These are phyloP conservation scores for Temnothorax unifasciatus DNA, from an alignment of 2,888 invertebrate species.

Conservation along the genomic window DNA sequence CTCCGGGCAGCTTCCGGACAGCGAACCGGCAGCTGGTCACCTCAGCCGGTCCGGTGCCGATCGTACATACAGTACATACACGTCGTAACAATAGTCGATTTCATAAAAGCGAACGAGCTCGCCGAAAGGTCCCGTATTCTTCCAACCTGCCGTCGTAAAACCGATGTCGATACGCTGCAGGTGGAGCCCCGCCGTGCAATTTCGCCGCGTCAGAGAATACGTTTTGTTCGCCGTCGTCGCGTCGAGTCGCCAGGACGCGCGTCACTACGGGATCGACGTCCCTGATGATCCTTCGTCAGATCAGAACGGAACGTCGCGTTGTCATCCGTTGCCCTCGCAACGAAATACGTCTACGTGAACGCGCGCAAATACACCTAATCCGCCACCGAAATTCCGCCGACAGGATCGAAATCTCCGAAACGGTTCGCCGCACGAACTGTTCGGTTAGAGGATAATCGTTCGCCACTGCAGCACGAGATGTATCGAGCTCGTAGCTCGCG, in stretches of 20 bases:
- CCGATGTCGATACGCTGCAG: conserved; percentile 54
- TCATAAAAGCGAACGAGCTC: conserved; percentile 74
- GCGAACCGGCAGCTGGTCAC: background rate
- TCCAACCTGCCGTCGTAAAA: conserved; percentile 63
- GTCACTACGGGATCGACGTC: conserved; percentile 36
- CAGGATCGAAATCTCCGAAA: conserved; percentile 66
- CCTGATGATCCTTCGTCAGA: conserved; percentile 13
- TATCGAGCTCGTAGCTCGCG: conserved; percentile 16
- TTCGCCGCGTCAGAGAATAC: conserved; percentile 61
- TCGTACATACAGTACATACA: conserved; percentile 31
- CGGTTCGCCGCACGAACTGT: conserved; percentile 39
- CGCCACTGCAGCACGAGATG: conserved; percentile 4
- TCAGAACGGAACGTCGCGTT: conserved; percentile 8
- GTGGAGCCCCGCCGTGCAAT: conserved; percentile 36
- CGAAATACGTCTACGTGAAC: conserved; percentile 48
- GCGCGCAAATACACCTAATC: conserved; percentile 48
- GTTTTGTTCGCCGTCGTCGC: conserved; percentile 20
- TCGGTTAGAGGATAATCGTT: conserved; percentile 49
- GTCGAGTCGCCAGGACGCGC: background rate
- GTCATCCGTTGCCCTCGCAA: conserved; percentile 27
- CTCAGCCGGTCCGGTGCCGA: background rate
- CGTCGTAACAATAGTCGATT: conserved; percentile 67
- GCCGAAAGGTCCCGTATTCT: conserved; percentile 53
- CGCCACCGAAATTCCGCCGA: conserved; percentile 56
- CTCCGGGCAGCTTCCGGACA: conserved; percentile 5